A percentile compares a stretch with the other conserved stretches of the same genome.
Evolutionary conservation across 2,888 invertebrate species (phyloP).

Genomic region (Muschampia plurimacula): DNA sequence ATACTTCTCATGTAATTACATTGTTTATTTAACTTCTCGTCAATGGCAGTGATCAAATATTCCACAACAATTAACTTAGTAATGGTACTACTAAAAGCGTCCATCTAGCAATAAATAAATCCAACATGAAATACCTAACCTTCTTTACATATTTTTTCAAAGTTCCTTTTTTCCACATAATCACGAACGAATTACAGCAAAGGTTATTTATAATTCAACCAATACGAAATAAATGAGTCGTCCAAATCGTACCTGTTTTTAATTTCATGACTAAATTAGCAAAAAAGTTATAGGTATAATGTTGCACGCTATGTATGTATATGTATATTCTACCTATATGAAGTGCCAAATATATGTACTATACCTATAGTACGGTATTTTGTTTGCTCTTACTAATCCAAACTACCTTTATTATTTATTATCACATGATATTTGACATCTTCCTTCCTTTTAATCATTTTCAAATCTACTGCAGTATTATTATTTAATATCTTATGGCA

Average conservation of each 20-base stretch:
- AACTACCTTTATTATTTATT: background rate
- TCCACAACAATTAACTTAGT: background rate
- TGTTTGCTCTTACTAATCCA: background rate
- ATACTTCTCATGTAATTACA: background rate
- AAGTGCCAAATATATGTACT: background rate
- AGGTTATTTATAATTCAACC: background rate
- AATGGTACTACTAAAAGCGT: background rate
- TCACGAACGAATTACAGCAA: background rate
- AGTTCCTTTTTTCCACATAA: background rate
- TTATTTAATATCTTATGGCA: background rate
- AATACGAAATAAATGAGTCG: background rate
- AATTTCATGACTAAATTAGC: background rate
- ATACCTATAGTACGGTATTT: background rate
- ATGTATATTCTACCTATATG: no score
- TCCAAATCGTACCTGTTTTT: background rate
- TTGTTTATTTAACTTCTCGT: background rate
- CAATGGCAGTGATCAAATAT: background rate
- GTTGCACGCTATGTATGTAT: no score
- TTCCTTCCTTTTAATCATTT: background rate
- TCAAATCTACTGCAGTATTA: background rate
- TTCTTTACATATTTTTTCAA: background rate
- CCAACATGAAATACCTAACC: no score
- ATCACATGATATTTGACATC: slow-evolving; percentile 16
- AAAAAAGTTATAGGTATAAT: background rate
- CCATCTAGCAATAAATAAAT: background rate